Percentiles rank a stretch among this genome's conserved stretches.
phyloP scores from a whole-genome alignment of 92 coral and sea anemone species.

The Epizoanthus illoricatus region DNA sequence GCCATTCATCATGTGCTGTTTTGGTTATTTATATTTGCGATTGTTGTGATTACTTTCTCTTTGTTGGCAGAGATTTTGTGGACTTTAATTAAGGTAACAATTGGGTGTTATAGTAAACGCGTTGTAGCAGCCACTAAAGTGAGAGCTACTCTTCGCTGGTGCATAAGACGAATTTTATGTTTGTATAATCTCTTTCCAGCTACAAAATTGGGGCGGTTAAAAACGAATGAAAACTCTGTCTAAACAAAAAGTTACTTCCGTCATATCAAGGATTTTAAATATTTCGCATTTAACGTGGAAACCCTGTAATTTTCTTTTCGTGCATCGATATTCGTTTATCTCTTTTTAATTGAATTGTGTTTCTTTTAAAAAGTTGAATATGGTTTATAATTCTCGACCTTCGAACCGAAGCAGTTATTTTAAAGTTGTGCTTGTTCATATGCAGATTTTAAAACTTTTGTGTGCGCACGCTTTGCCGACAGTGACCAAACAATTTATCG shows the following conservation, averaged over 20 bases:
- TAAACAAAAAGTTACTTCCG: no score
- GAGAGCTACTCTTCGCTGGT: background rate
- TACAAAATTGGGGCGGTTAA: background rate
- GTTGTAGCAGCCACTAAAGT: background rate
- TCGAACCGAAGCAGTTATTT: constrained; percentile 1
- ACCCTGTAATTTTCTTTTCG: background rate
- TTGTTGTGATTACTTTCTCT: background rate
- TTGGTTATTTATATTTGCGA: constrained; percentile 1
- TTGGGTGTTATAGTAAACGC: background rate
- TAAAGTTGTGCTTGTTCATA: constrained; percentile 14
- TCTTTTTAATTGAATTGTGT: background rate
- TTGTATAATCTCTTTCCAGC: background rate
- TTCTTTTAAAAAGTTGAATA: constrained; percentile 18
- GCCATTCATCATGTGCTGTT: background rate
- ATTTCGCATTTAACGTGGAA: no score
- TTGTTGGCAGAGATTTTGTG: background rate
- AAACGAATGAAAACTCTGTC: background rate
- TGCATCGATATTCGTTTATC: background rate
- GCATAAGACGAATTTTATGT: background rate
- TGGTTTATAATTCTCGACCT: background rate
- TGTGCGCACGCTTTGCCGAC: constrained; percentile 35
- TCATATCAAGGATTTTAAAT: no score
- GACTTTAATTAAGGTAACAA: background rate
- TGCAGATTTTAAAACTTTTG: constrained; percentile 23
- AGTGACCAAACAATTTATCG: constrained; percentile 21